Evolutionary conservation across 2,113 vertebrate genomes (phyloP).

Genomic region (Micromys minutus): DNA sequence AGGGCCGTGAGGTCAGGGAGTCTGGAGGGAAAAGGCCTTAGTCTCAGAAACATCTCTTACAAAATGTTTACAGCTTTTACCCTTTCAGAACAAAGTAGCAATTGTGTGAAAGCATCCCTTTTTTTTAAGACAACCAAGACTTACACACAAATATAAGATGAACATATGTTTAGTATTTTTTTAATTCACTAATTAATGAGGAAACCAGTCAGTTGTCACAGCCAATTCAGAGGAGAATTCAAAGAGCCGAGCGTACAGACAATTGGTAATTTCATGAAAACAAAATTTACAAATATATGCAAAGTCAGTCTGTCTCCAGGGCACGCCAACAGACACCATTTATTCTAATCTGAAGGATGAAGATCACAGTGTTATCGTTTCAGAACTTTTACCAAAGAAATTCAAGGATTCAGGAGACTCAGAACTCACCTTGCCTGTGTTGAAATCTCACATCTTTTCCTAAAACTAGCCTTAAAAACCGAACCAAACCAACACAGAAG

Average conservation of each 20-base stretch:
- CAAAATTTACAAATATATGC: neutral
- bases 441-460: neutral
- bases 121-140: neutral
- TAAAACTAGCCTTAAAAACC: neutral
- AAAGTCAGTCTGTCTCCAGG: neutral
- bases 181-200: conserved; percentile 33
- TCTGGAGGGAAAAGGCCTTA: neutral
- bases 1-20: neutral
- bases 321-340: neutral
- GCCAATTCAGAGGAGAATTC: conserved; percentile 41
- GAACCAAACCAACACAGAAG: neutral
- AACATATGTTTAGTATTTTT: conserved; percentile 29
- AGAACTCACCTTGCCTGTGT: neutral
- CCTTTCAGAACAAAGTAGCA: neutral
- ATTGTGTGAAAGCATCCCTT: neutral
- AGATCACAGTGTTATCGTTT: neutral
- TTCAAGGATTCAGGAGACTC: neutral
- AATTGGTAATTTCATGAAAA: neutral
- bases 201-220: conserved; percentile 19
- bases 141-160: conserved; percentile 20
- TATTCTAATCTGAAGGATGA: neutral
- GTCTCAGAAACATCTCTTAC: neutral
- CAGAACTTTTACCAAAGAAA: neutral
- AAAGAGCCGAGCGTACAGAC: neutral
- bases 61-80: neutral